Evolutionary conservation across 2,888 invertebrate genomes (phyloP).

Genomic region (Sminthurinus aureus): DNA sequence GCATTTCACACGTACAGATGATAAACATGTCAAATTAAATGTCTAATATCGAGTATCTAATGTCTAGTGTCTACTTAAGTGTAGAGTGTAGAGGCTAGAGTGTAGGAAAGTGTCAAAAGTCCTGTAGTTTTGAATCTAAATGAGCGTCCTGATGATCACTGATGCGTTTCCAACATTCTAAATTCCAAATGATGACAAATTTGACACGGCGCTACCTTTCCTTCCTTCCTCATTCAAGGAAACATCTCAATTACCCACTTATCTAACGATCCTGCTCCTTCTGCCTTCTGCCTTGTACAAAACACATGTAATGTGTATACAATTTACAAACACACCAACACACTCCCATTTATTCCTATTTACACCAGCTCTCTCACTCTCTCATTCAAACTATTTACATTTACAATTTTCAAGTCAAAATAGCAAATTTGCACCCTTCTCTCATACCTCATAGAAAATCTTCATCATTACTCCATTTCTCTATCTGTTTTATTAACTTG

Average conservation of each 20-base stretch:
- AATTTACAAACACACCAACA: too few species aligned
- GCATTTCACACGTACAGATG: too few species aligned
- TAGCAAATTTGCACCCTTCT: conserved; percentile 24
- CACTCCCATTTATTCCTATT: conserved; percentile 20
- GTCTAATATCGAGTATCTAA: too few species aligned
- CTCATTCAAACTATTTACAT: conserved; percentile 31
- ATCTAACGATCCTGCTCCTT: conserved; percentile 2
- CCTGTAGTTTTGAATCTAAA: conserved; percentile 16
- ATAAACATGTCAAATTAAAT: too few species aligned
- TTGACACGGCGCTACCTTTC: conserved; percentile 28
- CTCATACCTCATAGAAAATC: not conserved
- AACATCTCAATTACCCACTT: conserved; percentile 33
- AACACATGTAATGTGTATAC: too few species aligned
- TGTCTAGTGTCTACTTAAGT: not conserved
- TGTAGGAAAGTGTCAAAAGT: conserved; percentile 29
- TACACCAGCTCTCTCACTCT: conserved; percentile 17
- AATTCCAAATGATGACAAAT: conserved; percentile 43
- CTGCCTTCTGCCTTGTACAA: not conserved
- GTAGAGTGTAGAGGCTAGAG: too few species aligned
- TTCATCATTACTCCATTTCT: not conserved
- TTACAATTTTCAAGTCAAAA: conserved; percentile 33
- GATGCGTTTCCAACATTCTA: conserved; percentile 33
- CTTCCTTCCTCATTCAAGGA: conserved; percentile 18
- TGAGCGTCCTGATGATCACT: conserved; percentile 37
- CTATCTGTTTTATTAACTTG: not conserved